phyloP scores from a whole-genome alignment of 2,888 invertebrate species.

The Caenorhabditis afra region DNA sequence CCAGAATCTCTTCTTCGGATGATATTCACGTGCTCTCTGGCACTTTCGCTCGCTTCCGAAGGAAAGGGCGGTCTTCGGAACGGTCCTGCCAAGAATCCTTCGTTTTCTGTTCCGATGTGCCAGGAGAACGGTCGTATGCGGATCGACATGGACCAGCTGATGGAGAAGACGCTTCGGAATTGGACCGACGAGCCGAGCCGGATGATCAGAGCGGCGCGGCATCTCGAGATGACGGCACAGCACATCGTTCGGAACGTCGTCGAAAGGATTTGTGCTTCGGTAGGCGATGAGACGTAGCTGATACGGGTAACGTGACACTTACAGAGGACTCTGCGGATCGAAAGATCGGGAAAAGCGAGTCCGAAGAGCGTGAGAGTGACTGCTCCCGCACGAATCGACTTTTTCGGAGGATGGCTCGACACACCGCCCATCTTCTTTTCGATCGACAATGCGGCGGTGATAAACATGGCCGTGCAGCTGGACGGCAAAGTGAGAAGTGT shows the following conservation, averaged over 20 bases:
- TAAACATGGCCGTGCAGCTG: constrained; percentile 82
- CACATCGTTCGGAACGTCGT: constrained; percentile 42
- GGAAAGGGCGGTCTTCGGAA: constrained; percentile 82
- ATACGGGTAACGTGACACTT: background rate
- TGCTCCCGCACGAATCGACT: constrained; percentile 60
- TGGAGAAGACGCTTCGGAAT: constrained; percentile 61
- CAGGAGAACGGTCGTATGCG: background rate
- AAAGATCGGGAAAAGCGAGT: background rate
- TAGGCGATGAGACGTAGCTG: background rate
- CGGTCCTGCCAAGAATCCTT: constrained; percentile 82
- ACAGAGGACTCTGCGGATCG: constrained; percentile 20
- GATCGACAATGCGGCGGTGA: constrained; percentile 82
- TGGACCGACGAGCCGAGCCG: constrained; percentile 82
- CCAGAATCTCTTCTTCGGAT: constrained; percentile 15
- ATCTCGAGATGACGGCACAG: constrained; percentile 83
- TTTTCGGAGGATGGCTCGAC: constrained; percentile 84
- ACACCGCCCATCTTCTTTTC: constrained; percentile 84
- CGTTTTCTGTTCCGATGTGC: constrained; percentile 25
- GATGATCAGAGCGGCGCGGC: constrained; percentile 83
- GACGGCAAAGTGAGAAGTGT: constrained; percentile 80
- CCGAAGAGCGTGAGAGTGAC: constrained; percentile 8
- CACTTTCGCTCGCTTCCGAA: constrained; percentile 45
- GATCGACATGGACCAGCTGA: background rate
- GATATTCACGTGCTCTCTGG: constrained; percentile 35
- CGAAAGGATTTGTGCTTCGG: constrained; percentile 22